Conservation (phyloP, 1,140 invertebrate species). For the Cyphomyrmex costatus region DNA sequence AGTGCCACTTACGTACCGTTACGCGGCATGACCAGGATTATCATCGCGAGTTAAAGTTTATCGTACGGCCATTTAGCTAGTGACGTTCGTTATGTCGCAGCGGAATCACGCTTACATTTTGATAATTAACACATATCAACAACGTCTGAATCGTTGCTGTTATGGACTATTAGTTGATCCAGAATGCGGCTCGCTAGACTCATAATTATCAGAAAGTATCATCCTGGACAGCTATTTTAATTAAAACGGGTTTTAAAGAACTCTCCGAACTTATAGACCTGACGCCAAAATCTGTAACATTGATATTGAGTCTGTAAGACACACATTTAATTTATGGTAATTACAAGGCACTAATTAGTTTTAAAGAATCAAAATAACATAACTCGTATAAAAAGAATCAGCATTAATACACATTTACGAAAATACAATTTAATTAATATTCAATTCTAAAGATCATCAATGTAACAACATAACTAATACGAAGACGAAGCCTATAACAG, state of each 20-base stretch:
- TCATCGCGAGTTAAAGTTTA: constrained; percentile 53
- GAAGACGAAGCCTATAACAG: too few species aligned
- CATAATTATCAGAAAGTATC: background rate
- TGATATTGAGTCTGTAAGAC: too few species aligned
- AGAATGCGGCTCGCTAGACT: background rate
- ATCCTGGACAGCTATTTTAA: background rate
- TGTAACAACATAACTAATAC: too few species aligned
- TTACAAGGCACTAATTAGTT: too few species aligned
- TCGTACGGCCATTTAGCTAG: constrained; percentile 61
- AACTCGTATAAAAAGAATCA: too few species aligned
- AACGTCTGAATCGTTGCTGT: background rate
- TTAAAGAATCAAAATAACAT: too few species aligned
- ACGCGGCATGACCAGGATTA: constrained; percentile 56
- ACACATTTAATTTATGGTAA: too few species aligned
- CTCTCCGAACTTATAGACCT: too few species aligned
- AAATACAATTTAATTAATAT: too few species aligned
- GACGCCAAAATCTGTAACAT: too few species aligned
- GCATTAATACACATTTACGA: too few species aligned
- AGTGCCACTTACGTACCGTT: constrained; percentile 69
- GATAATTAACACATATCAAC: constrained; percentile 18
- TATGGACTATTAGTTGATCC: background rate
- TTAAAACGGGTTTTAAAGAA: background rate
- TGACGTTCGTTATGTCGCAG: constrained; percentile 40
- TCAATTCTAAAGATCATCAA: too few species aligned
- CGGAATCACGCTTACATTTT: constrained; percentile 19